Conservation (phyloP, 2,797 vertebrate species). For the Crocodylus rhombifer region DNA sequence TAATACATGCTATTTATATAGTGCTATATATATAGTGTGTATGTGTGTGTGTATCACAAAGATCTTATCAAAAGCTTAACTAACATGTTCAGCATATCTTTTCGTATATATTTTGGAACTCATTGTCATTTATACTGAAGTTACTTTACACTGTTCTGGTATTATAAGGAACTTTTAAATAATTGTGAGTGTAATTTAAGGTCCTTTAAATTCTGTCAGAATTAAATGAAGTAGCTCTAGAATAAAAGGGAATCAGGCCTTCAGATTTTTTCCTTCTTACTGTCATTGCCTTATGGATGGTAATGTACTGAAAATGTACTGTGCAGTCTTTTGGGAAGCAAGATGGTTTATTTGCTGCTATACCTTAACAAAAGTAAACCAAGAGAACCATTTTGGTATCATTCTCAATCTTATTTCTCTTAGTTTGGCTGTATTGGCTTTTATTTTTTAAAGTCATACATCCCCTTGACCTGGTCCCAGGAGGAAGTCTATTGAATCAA, state of each 20-base stretch:
- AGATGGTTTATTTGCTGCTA: background rate
- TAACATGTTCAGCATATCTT: background rate
- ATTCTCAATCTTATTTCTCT: background rate
- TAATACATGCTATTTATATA: too few relatives aligned
- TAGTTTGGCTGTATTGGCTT: background rate
- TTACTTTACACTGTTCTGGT: background rate
- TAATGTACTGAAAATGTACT: background rate
- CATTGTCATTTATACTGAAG: background rate
- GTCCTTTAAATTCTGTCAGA: background rate
- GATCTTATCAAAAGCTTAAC: background rate
- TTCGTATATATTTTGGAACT: background rate
- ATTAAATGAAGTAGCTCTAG: background rate
- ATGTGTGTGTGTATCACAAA: background rate
- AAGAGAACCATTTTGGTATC: background rate
- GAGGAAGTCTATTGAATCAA: background rate
- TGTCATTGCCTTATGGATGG: background rate
- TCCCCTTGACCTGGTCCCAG: background rate
- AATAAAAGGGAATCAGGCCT: background rate
- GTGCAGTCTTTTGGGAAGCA: background rate
- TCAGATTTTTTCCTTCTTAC: background rate
- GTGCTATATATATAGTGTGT: too few relatives aligned
- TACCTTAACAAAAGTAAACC: background rate
- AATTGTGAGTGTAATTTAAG: background rate
- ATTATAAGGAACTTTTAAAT: background rate
- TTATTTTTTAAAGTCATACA: background rate